Evolutionary conservation across 30 jellyfish, hydroid and myxozoan genomes (phyloP).

Genomic region (Clytia hemisphaerica): DNA sequence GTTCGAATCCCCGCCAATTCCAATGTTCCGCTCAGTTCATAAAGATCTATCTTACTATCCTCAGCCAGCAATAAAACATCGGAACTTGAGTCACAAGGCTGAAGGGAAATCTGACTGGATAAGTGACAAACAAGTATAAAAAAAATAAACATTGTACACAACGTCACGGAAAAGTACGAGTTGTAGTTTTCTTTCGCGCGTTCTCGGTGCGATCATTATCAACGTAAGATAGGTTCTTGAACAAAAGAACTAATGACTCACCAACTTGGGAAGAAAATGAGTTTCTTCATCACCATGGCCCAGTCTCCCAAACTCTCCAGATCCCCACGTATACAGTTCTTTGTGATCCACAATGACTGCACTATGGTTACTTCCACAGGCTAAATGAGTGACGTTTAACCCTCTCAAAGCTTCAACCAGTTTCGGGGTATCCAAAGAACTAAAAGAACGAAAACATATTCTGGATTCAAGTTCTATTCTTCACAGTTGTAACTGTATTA

Average conservation of each 20-base stretch:
- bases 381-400: slow-evolving; percentile 41
- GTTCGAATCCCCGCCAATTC: too few relatives aligned
- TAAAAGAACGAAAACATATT: background rate
- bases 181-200: background rate
- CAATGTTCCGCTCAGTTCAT: too few relatives aligned
- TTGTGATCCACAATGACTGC: slow-evolving; percentile 69
- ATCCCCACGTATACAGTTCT: slow-evolving; percentile 80
- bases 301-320: slow-evolving; percentile 82
- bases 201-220: background rate
- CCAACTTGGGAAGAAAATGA: slow-evolving; percentile 72
- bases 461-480: too few relatives aligned
- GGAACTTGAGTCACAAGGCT: background rate
- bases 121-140: background rate
- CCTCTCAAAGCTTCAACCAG: slow-evolving; percentile 63
- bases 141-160: background rate
- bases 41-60: too few relatives aligned
- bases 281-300: slow-evolving; percentile 88
- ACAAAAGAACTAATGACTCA: background rate
- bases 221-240: background rate
- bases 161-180: background rate
- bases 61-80: too few relatives aligned
- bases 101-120: too few relatives aligned
- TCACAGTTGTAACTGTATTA: too few relatives aligned
- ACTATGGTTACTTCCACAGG: slow-evolving; percentile 85
- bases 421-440: slow-evolving; percentile 63